Conservation (phyloP, 2,113 vertebrate genomes). For the Pardalotus punctatus region DNA sequence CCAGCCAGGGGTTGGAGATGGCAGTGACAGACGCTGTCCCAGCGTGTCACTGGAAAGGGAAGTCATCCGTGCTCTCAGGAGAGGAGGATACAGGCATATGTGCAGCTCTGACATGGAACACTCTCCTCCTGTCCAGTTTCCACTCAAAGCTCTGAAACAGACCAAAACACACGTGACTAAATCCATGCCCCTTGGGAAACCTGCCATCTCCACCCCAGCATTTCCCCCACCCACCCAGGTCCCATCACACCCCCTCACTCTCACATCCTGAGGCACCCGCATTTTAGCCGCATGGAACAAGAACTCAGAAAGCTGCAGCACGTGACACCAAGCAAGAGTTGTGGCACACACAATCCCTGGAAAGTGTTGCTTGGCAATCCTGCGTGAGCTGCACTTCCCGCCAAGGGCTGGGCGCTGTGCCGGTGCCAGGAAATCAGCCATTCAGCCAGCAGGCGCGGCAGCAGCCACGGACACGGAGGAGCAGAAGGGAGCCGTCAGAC, state of each 20-base stretch:
- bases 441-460: constrained; percentile 26
- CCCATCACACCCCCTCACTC: background rate
- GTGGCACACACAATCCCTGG: background rate
- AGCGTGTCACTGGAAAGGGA: background rate
- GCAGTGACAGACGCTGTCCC: background rate
- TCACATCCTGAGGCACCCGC: fast-evolving
- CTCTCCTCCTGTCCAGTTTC: background rate
- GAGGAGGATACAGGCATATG: background rate
- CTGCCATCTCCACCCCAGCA: background rate
- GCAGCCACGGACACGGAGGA: background rate
- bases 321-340: background rate
- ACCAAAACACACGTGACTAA: background rate
- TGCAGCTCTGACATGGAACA: background rate
- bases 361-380: constrained; percentile 41
- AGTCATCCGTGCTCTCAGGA: background rate
- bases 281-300: background rate
- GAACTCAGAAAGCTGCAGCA: background rate
- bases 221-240: background rate
- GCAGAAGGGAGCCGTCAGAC: constrained; percentile 59
- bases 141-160: background rate
- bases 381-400: background rate
- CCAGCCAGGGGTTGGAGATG: fast-evolving
- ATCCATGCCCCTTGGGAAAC: background rate
- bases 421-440: constrained; percentile 50
- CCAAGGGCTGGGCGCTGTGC: background rate